phyloP scores from a whole-genome alignment of 1,140 invertebrate genomes.

The Zelostemma sp. region DNA sequence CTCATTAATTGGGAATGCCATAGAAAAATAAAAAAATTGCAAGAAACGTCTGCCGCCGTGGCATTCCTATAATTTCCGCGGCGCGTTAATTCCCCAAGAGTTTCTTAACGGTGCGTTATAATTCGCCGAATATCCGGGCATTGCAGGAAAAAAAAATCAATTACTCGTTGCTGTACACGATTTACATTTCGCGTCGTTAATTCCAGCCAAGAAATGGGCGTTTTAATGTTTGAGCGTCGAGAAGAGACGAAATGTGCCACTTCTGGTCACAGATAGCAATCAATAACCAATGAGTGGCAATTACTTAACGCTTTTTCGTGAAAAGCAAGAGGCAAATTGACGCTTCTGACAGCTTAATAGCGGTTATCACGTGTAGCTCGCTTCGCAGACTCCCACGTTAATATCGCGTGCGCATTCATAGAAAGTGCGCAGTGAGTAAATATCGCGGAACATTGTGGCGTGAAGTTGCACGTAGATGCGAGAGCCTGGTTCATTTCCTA shows the following conservation, averaged over 20 bases:
- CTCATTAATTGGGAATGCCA: too few species aligned
- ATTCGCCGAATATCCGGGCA: neutral
- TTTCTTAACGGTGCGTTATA: too few species aligned
- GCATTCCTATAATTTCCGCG: too few species aligned
- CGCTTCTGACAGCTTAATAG: conserved; percentile 35
- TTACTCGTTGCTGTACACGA: neutral
- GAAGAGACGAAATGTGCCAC: conserved; percentile 15
- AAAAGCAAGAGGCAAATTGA: conserved; percentile 13
- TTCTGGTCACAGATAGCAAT: conserved; percentile 18
- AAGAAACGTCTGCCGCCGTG: too few species aligned
- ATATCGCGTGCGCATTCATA: conserved; percentile 31
- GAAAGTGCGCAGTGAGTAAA: conserved; percentile 38
- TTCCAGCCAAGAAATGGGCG: neutral
- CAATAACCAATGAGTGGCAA: conserved; percentile 24
- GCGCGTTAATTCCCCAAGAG: neutral
- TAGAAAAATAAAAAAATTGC: too few species aligned
- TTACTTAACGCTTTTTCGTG: conserved; percentile 15
- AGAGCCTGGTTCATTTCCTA: conserved; percentile 20
- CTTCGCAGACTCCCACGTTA: conserved; percentile 35
- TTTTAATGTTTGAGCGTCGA: neutral
- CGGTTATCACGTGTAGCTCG: conserved; percentile 25
- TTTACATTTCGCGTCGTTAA: neutral
- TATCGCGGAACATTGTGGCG: conserved; percentile 22
- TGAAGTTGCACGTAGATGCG: conserved; percentile 5
- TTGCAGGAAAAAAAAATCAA: neutral